These are phyloP conservation scores for Lepidurus apus DNA, from an alignment of 1,140 invertebrate genomes.

Conservation along the genomic window DNA sequence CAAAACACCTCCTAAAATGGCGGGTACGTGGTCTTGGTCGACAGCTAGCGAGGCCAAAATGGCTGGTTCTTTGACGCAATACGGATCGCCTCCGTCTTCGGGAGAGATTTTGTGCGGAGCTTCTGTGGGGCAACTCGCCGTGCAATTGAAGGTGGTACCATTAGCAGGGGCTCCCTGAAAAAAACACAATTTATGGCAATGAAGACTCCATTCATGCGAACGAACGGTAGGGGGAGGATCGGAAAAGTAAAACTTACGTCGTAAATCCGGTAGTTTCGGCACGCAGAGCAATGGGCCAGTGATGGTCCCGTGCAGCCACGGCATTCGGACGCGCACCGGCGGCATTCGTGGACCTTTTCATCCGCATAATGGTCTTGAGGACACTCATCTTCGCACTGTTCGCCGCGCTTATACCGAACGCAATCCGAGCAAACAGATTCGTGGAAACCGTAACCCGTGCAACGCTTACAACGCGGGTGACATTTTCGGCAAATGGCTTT, in stretches of 20 bases:
- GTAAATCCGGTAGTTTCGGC: conserved; percentile 79
- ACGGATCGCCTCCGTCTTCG: conserved; percentile 64
- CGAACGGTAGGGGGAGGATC: too few species aligned
- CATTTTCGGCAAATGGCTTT: conserved; percentile 83
- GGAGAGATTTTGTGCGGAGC: conserved; percentile 71
- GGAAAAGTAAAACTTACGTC: conserved; percentile 43
- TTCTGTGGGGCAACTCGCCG: conserved; percentile 70
- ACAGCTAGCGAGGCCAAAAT: conserved; percentile 41
- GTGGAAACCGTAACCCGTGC: conserved; percentile 81
- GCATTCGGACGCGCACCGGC: conserved; percentile 74
- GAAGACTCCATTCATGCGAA: too few species aligned
- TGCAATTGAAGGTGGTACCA: conserved; percentile 75
- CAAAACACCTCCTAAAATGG: conserved; percentile 60
- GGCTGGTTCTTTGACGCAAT: conserved; percentile 62
- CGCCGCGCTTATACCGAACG: conserved; percentile 71
- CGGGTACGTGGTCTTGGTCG: conserved; percentile 58
- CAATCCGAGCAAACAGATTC: conserved; percentile 73
- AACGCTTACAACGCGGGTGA: conserved; percentile 81
- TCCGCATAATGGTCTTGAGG: conserved; percentile 75
- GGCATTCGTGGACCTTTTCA: conserved; percentile 56
- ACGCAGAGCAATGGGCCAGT: conserved; percentile 70
- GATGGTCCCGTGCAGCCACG: conserved; percentile 74
- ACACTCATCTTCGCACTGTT: conserved; percentile 88
- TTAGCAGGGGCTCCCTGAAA: conserved; percentile 44
- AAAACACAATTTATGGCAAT: background rate